Conservation (phyloP, 2,797 vertebrate genomes). For the Xiphorhynchus erythropygius region DNA sequence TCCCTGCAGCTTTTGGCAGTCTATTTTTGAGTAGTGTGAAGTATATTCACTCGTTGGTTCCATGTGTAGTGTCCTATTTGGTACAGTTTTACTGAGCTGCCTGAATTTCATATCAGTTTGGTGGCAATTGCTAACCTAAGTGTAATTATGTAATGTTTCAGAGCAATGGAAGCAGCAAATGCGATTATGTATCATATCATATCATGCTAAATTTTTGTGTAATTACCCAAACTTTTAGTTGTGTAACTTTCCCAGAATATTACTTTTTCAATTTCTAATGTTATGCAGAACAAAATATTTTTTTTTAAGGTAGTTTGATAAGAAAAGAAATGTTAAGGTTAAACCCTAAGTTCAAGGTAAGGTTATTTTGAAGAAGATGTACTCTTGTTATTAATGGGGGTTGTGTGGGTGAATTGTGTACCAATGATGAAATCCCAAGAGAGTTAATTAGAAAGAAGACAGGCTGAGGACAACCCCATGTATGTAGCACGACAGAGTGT, state of each 20-base stretch:
- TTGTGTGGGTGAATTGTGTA: constrained; percentile 20
- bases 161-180: background rate
- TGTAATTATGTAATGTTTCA: background rate
- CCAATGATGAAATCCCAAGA: constrained; percentile 42
- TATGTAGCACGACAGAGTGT: background rate
- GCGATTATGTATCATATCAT: background rate
- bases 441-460: constrained; percentile 42
- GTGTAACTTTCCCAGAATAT: background rate
- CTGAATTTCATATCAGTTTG: background rate
- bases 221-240: background rate
- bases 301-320: background rate
- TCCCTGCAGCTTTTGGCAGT: background rate
- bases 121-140: background rate
- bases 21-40: background rate
- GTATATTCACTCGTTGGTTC: background rate
- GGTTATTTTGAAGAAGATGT: constrained; percentile 31
- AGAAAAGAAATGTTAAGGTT: background rate
- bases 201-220: background rate
- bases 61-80: background rate
- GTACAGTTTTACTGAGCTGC: background rate
- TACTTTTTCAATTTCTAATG: background rate
- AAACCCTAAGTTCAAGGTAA: constrained; percentile 16
- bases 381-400: background rate
- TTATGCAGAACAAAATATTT: background rate
- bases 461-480: background rate